A percentile compares a stretch with the other conserved stretches of the same genome.
phyloP scores from a whole-genome alignment of 2,888 invertebrate genomes.

The Formica aserva region DNA sequence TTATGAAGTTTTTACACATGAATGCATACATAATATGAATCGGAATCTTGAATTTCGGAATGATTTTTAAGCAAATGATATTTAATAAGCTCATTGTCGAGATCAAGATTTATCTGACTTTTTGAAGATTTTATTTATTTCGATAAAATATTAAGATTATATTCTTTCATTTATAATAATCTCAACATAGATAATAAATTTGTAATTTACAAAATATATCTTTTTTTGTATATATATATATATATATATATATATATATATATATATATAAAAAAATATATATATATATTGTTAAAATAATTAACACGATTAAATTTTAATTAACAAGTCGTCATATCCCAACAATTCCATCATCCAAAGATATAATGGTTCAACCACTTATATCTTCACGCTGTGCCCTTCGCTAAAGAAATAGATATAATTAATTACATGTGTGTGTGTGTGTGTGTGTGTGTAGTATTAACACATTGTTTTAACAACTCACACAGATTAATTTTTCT shows the following conservation, averaged over 20 bases:
- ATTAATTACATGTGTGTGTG: constrained; percentile 63
- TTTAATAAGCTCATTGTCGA: not conserved
- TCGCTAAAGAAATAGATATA: constrained; percentile 74
- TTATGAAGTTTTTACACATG: constrained; percentile 64
- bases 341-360: constrained; percentile 65
- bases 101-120: constrained; percentile 17
- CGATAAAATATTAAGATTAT: not conserved
- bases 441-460: constrained; percentile 30
- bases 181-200: constrained; percentile 20
- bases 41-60: constrained; percentile 1
- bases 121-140: not conserved
- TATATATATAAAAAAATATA: not conserved
- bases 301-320: constrained; percentile 31
- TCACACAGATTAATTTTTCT: constrained; percentile 60
- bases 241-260: not conserved
- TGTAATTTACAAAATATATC: not conserved
- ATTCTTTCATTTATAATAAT: constrained; percentile 1
- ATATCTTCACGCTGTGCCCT: constrained; percentile 68
- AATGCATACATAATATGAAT: constrained; percentile 62
- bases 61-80: constrained; percentile 9
- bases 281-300: constrained; percentile 13
- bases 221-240: not conserved
- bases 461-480: constrained; percentile 61
- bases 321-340: constrained; percentile 62
- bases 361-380: constrained; percentile 68